These are phyloP conservation scores for Melipona bicolor DNA, from an alignment of 2,888 invertebrate species.

Conservation along the genomic window DNA sequence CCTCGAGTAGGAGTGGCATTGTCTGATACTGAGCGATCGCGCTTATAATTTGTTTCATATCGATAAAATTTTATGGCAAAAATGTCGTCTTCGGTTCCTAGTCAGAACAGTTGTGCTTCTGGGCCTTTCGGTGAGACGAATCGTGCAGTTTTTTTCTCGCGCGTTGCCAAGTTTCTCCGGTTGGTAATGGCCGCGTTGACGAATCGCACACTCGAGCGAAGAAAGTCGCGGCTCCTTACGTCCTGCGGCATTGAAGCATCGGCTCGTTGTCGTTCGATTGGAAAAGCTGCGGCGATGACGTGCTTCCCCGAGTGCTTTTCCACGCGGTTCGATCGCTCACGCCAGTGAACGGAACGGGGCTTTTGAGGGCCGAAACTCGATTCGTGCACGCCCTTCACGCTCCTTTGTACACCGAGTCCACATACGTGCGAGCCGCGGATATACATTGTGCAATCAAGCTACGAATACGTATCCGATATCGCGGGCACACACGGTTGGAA, in stretches of 20 bases:
- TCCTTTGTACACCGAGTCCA: conserved; percentile 32
- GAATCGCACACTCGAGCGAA: conserved; percentile 42
- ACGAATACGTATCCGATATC: conserved; percentile 43
- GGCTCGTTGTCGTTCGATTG: conserved; percentile 48
- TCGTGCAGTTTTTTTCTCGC: neutral
- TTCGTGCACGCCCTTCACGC: conserved; percentile 27
- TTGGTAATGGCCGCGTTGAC: conserved; percentile 44
- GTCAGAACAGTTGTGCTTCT: too few relatives aligned
- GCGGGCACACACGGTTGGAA: neutral
- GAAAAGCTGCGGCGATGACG: conserved; percentile 55
- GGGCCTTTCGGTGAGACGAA: too few relatives aligned
- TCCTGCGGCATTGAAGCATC: conserved; percentile 41
- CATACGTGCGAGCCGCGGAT: neutral
- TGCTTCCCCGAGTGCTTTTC: conserved; percentile 65
- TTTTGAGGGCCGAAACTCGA: conserved; percentile 56
- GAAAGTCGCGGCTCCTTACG: conserved; percentile 37
- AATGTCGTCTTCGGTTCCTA: too few relatives aligned
- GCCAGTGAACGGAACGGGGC: conserved; percentile 58
- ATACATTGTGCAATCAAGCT: conserved; percentile 28
- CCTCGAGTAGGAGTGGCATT: too few relatives aligned
- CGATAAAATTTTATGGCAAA: too few relatives aligned
- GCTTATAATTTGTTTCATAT: too few relatives aligned
- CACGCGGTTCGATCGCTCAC: conserved; percentile 65
- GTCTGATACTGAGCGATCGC: too few relatives aligned
- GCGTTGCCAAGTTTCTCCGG: neutral